phyloP scores from a whole-genome alignment of 2,888 invertebrate genomes.

The Andrena trimmerana region DNA sequence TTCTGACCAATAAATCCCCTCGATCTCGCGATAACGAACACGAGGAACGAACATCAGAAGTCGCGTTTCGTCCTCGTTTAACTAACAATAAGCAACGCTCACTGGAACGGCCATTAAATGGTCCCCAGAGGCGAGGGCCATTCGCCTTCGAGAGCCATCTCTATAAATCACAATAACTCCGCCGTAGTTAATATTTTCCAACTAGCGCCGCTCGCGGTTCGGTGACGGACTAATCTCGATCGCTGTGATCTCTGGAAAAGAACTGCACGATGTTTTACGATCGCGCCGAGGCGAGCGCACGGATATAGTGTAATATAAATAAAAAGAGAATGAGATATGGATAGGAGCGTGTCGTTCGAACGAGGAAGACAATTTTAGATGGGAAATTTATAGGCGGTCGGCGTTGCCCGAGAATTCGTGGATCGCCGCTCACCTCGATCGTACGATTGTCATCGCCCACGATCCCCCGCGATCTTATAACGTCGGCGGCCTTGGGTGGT shows the following conservation, averaged over 20 bases:
- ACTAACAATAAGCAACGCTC: neutral
- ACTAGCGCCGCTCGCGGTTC: neutral
- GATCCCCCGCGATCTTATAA: slow-evolving; percentile 64
- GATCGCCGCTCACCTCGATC: slow-evolving; percentile 44
- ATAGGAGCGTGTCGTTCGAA: slow-evolving; percentile 47
- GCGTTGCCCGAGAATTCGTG: slow-evolving; percentile 55
- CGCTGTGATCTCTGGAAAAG: slow-evolving; percentile 4
- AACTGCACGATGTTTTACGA: slow-evolving; percentile 16
- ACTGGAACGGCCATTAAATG: slow-evolving; percentile 14
- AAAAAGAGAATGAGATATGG: slow-evolving; percentile 35
- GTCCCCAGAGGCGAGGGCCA: slow-evolving; percentile 2
- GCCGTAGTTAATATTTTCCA: slow-evolving; percentile 6
- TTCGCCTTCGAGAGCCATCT: slow-evolving; percentile 17
- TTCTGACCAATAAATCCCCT: too few species aligned
- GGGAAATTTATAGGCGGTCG: slow-evolving; percentile 77
- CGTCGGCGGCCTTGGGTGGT: slow-evolving; percentile 71
- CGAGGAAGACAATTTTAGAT: slow-evolving; percentile 78
- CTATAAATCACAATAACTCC: slow-evolving; percentile 23
- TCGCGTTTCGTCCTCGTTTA: slow-evolving; percentile 1
- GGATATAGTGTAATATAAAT: slow-evolving; percentile 6
- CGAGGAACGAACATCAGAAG: neutral
- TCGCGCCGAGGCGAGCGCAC: neutral
- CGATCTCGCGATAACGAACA: neutral
- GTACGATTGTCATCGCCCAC: slow-evolving; percentile 77
- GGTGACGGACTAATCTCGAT: slow-evolving; percentile 20